These are phyloP conservation scores for Eciton burchellii DNA, from an alignment of 1,140 invertebrate species.

Conservation along the genomic window DNA sequence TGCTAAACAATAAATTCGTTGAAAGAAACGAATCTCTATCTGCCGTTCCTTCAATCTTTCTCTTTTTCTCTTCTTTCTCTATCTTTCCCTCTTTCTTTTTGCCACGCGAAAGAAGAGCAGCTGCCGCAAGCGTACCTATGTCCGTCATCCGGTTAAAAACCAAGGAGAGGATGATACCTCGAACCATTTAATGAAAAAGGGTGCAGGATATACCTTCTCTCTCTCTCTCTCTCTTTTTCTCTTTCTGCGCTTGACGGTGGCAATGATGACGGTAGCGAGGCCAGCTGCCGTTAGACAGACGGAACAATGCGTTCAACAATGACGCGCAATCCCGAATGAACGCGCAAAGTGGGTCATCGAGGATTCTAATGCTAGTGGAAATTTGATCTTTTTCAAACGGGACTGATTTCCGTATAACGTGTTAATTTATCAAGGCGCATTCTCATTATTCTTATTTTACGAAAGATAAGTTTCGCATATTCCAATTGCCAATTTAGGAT, in stretches of 20 bases:
- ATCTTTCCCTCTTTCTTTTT: conserved; percentile 5
- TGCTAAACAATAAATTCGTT: conserved; percentile 83
- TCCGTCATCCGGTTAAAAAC: conserved; percentile 48
- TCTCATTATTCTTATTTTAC: too few relatives aligned
- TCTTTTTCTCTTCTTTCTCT: neutral
- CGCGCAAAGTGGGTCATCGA: conserved; percentile 43
- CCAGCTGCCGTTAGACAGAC: conserved; percentile 43
- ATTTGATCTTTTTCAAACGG: conserved; percentile 25
- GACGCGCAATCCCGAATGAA: conserved; percentile 29
- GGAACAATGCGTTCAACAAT: conserved; percentile 46
- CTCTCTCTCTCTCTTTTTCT: too few relatives aligned
- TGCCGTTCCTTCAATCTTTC: conserved; percentile 47
- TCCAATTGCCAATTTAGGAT: too few relatives aligned
- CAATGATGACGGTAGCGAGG: conserved; percentile 11
- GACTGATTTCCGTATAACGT: conserved; percentile 11
- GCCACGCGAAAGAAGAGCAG: conserved; percentile 44
- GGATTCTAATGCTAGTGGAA: conserved; percentile 42
- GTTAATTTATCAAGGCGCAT: neutral
- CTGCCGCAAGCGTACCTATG: conserved; percentile 21
- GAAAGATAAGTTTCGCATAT: too few relatives aligned
- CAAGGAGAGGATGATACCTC: conserved; percentile 32
- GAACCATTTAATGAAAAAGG: conserved; percentile 38
- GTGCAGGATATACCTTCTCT: conserved; percentile 43
- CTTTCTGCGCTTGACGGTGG: conserved; percentile 15
- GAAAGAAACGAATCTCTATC: conserved; percentile 84